phyloP scores from a whole-genome alignment of 2,113 vertebrate species.

The Notothenia rossii region DNA sequence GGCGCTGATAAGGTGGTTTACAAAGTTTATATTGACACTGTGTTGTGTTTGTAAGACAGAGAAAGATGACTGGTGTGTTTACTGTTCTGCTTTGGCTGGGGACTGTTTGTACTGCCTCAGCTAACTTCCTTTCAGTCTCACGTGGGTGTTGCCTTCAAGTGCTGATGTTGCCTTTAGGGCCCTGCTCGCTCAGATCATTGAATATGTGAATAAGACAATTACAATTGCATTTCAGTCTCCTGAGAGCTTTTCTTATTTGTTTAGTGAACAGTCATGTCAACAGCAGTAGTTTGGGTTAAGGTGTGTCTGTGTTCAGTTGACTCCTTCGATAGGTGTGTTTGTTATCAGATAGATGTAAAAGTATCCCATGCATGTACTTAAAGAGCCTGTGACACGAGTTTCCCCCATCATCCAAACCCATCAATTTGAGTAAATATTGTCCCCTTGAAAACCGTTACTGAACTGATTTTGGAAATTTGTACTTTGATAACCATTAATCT shows the following conservation, averaged over 20 bases:
- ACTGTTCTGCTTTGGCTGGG: background rate
- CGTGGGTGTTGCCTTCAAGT: background rate
- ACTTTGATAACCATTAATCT: too few species aligned
- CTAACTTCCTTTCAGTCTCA: background rate
- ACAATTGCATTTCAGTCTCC: background rate
- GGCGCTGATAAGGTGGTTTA: constrained; percentile 6
- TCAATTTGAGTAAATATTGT: too few species aligned
- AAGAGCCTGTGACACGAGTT: too few species aligned
- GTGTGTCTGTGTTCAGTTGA: background rate
- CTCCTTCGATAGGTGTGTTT: background rate
- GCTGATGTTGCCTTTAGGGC: constrained; percentile 19
- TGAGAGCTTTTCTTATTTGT: background rate
- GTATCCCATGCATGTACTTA: too few species aligned
- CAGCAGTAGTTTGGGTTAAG: background rate
- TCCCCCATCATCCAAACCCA: too few species aligned
- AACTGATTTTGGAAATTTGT: too few species aligned
- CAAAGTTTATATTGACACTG: background rate
- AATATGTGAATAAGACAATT: background rate
- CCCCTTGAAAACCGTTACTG: too few species aligned
- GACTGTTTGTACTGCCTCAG: background rate
- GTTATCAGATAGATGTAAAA: background rate
- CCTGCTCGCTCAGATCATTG: background rate
- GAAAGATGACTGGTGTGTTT: background rate
- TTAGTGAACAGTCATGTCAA: background rate
- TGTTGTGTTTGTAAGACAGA: background rate